Evolutionary conservation across 2,888 invertebrate genomes (phyloP), one percentile per base, ranked within the genome.

Genomic region (Junonia oenone): DNA sequence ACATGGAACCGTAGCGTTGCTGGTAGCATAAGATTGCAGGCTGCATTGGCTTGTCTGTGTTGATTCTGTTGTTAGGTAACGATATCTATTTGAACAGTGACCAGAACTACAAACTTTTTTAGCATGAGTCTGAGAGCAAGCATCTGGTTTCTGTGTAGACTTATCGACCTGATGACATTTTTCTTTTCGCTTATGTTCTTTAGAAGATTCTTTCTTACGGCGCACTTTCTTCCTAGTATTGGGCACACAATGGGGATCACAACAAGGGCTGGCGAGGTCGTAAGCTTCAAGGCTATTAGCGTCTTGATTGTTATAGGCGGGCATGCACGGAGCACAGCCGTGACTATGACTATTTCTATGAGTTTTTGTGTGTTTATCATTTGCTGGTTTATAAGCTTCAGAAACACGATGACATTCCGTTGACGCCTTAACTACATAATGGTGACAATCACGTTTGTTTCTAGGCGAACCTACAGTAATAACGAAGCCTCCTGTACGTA

Each of bases 211-310:
- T 66, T 92, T 92, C 64, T 92, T 92, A 19, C 92, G 83, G 26
- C 92, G 79, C 51, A 79, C 69, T 68, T 89, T 88, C 66, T 88
- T 88, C 76, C 83, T 72, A 65, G 83, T 83, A 52, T 93, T 93
- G 2, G 96, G 96, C 47, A 96, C 95, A 73, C 96, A 97, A 66
- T 96, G 95, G 0, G 96, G 95, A 76, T 96, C 95, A 76, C 96
- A 96, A 72, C 96, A 96, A 0, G 96, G 95, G 73, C 96, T 95
- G 0, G 96, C 96, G 47, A 96, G 84, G 74, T 96, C 96, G 67
- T 97, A 97, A 2, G 96, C 96, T 75, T 96, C 96, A 51, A 96
- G 86, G 69, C 96, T 96, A 45, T 94, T 94, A 56, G 94, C 94
- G 66, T 95, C 96, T 66, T 92, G 92, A 72, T 92, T 92, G 59